Conservation (phyloP, 2,888 invertebrate species). For the Sarcophaga carnaria region DNA sequence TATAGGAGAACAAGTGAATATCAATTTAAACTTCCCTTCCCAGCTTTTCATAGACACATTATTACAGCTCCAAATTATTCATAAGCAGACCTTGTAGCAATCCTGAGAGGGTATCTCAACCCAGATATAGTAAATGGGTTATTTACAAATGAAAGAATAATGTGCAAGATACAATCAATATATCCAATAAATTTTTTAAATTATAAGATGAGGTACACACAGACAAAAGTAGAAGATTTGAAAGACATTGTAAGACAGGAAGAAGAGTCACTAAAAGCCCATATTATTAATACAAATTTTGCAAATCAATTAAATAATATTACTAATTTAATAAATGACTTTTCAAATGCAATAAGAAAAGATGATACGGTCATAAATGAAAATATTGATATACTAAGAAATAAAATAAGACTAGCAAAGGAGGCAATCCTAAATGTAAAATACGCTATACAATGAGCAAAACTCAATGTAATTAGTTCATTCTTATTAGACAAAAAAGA, state of each 20-base stretch:
- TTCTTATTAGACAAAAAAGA: constrained; percentile 12
- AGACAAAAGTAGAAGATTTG: no score
- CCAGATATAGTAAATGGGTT: not conserved
- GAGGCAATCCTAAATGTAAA: constrained; percentile 18
- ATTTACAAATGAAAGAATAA: not conserved
- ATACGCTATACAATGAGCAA: constrained; percentile 33
- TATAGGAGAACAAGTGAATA: constrained; percentile 1
- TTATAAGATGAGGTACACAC: no score
- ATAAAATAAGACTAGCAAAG: constrained; percentile 22
- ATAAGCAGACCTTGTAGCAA: not conserved
- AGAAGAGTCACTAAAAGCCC: no score
- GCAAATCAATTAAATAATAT: not conserved
- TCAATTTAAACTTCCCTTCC: constrained; percentile 31
- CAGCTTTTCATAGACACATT: constrained; percentile 15
- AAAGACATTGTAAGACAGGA: no score
- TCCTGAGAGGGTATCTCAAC: not conserved
- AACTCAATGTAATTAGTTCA: not conserved
- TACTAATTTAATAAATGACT: not conserved
- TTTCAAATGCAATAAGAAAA: constrained; percentile 8
- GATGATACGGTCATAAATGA: not conserved
- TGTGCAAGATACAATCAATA: constrained; percentile 1
- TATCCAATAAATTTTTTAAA: constrained; percentile 12
- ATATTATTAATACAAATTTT: constrained; percentile 8
- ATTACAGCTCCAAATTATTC: not conserved
- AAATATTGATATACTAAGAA: constrained; percentile 14